These are phyloP conservation scores for Lepidostoma basale DNA, from an alignment of 1,140 invertebrate genomes.

Conservation along the genomic window DNA sequence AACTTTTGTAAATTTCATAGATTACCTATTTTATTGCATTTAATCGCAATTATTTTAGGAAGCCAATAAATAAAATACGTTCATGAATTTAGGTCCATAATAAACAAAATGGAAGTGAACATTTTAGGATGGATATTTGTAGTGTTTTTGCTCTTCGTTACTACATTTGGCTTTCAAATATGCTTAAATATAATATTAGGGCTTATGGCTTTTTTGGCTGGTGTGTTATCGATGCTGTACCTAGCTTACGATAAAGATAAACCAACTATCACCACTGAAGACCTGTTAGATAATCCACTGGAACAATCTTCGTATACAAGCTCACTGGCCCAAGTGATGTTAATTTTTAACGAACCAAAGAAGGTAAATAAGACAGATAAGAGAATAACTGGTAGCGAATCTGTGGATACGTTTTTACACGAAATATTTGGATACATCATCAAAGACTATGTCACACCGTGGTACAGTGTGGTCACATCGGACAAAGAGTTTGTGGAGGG, in stretches of 20 bases:
- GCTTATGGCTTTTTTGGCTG: constrained; percentile 13
- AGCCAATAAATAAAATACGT: neutral
- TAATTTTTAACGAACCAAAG: constrained; percentile 27
- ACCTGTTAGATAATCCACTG: constrained; percentile 32
- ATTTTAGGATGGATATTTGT: constrained; percentile 13
- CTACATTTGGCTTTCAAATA: constrained; percentile 24
- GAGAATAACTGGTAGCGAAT: constrained; percentile 54
- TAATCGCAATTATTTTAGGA: neutral
- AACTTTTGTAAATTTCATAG: neutral
- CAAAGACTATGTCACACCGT: constrained; percentile 79
- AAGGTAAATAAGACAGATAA: constrained; percentile 20
- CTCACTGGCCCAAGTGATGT: constrained; percentile 20
- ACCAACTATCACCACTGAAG: neutral
- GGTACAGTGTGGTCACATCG: constrained; percentile 70
- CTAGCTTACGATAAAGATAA: neutral
- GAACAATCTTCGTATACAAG: constrained; percentile 24
- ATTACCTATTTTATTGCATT: neutral
- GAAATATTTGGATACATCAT: constrained; percentile 75
- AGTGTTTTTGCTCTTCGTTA: constrained; percentile 26
- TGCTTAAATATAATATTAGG: constrained; percentile 21
- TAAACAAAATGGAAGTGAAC: constrained; percentile 16
- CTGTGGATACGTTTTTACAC: constrained; percentile 57
- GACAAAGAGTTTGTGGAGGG: constrained; percentile 64
- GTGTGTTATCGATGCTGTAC: constrained; percentile 27
- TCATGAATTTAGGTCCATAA: neutral